A percentile compares a stretch with the other conserved stretches of the same genome.
Evolutionary conservation across 1,140 invertebrate genomes (phyloP).

Genomic region (Bombus soroeensis): DNA sequence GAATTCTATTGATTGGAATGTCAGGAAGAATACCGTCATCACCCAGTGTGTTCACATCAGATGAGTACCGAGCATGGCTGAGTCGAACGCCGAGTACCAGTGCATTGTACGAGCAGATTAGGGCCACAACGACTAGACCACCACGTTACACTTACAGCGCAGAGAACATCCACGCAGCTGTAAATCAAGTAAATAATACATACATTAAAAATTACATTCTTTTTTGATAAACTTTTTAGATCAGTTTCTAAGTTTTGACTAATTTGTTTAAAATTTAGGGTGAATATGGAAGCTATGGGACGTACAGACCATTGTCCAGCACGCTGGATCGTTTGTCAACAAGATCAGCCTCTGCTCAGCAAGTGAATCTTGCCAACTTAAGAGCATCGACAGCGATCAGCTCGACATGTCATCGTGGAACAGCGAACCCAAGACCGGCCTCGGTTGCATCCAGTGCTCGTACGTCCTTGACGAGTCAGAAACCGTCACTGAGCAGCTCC

Average conservation of each 20-base stretch:
- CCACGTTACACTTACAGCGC: constrained; percentile 93
- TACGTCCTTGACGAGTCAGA: constrained; percentile 75
- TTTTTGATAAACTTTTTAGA: no score
- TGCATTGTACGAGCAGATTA: constrained; percentile 94
- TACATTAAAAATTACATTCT: background rate
- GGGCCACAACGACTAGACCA: constrained; percentile 88
- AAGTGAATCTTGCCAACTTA: constrained; percentile 82
- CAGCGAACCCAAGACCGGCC: constrained; percentile 75
- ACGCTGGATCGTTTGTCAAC: constrained; percentile 81
- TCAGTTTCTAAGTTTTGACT: constrained; percentile 34
- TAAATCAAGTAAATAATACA: constrained; percentile 85
- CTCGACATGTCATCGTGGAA: constrained; percentile 78
- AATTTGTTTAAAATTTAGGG: constrained; percentile 70
- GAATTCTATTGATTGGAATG: background rate
- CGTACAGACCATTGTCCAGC: constrained; percentile 82
- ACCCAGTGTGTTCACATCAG: constrained; percentile 92
- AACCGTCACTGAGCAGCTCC: constrained; percentile 74
- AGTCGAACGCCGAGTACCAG: constrained; percentile 95
- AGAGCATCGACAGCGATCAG: constrained; percentile 81
- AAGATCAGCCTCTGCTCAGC: constrained; percentile 80
- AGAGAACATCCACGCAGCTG: constrained; percentile 93
- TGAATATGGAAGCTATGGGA: constrained; percentile 81
- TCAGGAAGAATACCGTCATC: constrained; percentile 86
- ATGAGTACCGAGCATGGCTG: constrained; percentile 95
- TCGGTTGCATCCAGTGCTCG: constrained; percentile 79